Conservation (phyloP, 2,888 invertebrate genomes). For the Epirrita christyi region DNA sequence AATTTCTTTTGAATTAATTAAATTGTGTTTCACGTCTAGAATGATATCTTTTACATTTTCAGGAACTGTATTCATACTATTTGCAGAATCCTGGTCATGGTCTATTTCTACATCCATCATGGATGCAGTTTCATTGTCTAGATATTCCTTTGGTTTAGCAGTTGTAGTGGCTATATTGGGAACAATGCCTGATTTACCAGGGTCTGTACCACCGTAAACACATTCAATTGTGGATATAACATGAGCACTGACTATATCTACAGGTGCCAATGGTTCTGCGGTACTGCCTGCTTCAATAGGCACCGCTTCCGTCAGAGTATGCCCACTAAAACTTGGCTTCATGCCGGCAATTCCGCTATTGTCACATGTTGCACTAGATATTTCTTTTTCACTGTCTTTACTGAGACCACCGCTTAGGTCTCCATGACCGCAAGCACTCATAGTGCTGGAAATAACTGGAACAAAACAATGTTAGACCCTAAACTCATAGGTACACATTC, state of each 20-base stretch:
- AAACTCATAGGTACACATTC: no score
- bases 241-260: not conserved
- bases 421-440: constrained; percentile 24
- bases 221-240: not conserved
- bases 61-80: not conserved
- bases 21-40: not conserved
- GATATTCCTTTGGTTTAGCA: not conserved
- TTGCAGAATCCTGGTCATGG: not conserved
- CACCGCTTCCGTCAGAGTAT: not conserved
- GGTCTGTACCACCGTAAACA: not conserved
- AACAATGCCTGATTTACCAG: not conserved
- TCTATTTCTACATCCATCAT: not conserved
- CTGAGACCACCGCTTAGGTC: constrained; percentile 10
- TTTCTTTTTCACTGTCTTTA: constrained; percentile 23
- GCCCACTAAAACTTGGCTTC: not conserved
- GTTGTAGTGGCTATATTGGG: not conserved
- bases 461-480: constrained; percentile 4
- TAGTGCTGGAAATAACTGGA: constrained; percentile 3
- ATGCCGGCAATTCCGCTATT: constrained; percentile 10
- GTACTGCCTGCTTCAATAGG: not conserved
- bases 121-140: not conserved
- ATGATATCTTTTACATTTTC: not conserved
- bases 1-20: not conserved
- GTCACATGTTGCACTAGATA: constrained; percentile 14
- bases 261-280: not conserved